Base-by-base conservation (phyloP, 2,113 vertebrate species). In the Equus quagga region DNA sequence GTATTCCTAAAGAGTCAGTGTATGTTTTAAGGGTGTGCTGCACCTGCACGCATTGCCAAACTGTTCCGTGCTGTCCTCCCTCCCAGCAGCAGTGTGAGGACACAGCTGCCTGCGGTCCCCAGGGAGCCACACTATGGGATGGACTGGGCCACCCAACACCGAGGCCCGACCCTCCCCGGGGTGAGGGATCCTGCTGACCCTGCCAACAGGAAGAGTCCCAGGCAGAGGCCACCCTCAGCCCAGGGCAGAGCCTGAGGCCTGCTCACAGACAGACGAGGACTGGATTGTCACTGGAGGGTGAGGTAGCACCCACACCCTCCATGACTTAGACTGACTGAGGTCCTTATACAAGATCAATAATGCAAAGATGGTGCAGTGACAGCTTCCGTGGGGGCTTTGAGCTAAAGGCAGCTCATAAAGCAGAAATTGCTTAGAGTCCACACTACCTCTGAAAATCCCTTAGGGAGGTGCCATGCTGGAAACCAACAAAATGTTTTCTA, bases 21-120 rank as follows among this genome's bases (percentile, higher is more conserved):
- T 67, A 58, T 89, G 91, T 96, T 87, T 82, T 31, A 58, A 89
- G 79, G 79, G 70, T 86, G 90, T 83, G 24, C 82, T 92, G 97
- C 51, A 97, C 75, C 79, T 19, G 56, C 95, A 76, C 0, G 9
- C 69, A 60, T 41, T 24, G 86, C 86, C 91, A 84, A 41, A 73
- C 86, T 46, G 33, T 44, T 36, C 65, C 23, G 51, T 18, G 49
- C 54, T 46, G 33, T 62, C 75, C 69, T 84, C 51, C 12, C 18
- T 19, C 84, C 92, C 70, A 49, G 79, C 87, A 67, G 72, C n/a
- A 23, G 14, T 7, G 0, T 33, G 2, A 44, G 21, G 84, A 65
- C 49, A 14, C 33, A 28, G 72, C 65, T 86, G 89, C 23, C 31
- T n/a, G 69, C 0, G 0, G 80, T 90, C 80, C n/a, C 2, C 6